Evolutionary conservation across 2,888 invertebrate species (phyloP).

Genomic region (Panzeria rudis): DNA sequence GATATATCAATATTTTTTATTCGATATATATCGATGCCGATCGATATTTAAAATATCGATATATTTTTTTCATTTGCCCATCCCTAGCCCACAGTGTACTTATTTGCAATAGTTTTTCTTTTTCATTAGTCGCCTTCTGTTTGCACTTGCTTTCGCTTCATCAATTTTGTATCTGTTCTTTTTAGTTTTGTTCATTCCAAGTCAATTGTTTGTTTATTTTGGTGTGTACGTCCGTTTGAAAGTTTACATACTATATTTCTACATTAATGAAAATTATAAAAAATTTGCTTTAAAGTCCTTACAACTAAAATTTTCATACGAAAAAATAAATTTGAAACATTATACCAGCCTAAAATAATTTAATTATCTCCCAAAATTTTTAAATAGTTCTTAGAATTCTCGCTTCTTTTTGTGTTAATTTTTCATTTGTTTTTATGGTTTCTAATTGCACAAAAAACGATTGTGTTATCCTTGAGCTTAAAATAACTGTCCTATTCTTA

Average conservation of each 20-base stretch:
- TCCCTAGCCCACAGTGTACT: background rate
- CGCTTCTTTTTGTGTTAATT: background rate
- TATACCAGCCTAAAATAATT: background rate
- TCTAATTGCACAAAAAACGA: background rate
- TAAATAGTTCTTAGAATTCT: background rate
- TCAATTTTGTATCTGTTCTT: background rate
- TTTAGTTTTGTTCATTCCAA: background rate
- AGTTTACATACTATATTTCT: background rate
- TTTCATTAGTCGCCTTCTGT: background rate
- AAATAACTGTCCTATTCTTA: slow-evolving; percentile 14
- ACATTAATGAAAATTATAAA: background rate
- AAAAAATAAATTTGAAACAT: background rate
- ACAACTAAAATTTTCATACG: background rate
- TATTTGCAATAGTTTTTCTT: background rate
- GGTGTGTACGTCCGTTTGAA: slow-evolving; percentile 21
- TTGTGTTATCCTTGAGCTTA: slow-evolving; percentile 27
- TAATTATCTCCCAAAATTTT: background rate
- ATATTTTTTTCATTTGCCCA: too few relatives aligned
- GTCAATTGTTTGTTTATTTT: slow-evolving; percentile 43
- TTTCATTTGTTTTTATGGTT: background rate
- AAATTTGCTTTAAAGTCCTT: background rate
- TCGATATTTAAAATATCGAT: too few relatives aligned
- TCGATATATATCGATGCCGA: too few relatives aligned
- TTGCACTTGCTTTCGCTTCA: background rate
- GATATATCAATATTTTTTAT: too few relatives aligned